Conservation (phyloP, 2,797 vertebrate species). For the Glossophaga mutica region DNA sequence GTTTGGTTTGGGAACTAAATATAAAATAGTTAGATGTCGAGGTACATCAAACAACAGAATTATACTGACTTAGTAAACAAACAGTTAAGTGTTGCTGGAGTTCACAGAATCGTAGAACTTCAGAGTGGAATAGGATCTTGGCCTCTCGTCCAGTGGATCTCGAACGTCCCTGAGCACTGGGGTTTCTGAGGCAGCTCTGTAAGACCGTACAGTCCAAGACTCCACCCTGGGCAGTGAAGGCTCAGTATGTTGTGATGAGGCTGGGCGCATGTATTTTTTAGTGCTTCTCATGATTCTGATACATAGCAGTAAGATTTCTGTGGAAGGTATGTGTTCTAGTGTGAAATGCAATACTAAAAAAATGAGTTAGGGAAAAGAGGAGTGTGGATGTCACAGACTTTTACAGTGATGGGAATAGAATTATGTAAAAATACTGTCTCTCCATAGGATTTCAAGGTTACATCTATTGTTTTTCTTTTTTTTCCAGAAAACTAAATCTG, state of each 20-base stretch:
- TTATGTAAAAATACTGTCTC: not conserved
- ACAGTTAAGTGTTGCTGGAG: not conserved
- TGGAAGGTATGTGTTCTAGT: not conserved
- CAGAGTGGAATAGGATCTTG: not conserved
- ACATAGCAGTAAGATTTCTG: not conserved
- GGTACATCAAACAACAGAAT: not conserved
- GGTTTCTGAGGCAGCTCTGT: not conserved
- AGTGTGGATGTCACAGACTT: not conserved
- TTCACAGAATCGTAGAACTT: not conserved
- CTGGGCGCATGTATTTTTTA: not conserved
- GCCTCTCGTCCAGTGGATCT: not conserved
- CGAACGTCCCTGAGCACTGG: not conserved
- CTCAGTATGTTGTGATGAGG: not conserved
- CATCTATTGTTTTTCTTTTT: not conserved
- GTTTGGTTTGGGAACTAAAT: constrained; percentile 9
- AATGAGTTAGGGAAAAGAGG: not conserved
- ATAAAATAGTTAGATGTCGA: not conserved
- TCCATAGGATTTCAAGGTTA: not conserved
- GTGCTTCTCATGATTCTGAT: not conserved
- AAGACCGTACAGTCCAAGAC: not conserved
- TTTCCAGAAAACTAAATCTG: not conserved
- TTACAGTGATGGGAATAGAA: not conserved
- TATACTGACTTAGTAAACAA: not conserved
- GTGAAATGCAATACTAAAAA: constrained; percentile 25
- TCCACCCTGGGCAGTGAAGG: not conserved